phyloP scores from a whole-genome alignment of 2,797 vertebrate genomes.

The Brachyalestes nurse region DNA sequence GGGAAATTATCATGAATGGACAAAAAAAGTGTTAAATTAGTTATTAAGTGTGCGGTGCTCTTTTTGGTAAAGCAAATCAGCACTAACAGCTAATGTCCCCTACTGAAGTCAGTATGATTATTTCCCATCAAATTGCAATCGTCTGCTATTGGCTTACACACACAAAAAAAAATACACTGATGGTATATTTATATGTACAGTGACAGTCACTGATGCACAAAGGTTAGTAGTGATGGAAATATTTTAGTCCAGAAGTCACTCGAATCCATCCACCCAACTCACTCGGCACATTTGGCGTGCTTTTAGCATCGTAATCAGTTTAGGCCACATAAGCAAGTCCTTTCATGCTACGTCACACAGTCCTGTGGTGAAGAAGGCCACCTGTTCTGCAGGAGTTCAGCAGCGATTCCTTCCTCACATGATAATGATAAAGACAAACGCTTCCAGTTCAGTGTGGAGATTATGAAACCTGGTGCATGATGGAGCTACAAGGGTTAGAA shows the following conservation, averaged over 20 bases:
- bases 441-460: not conserved
- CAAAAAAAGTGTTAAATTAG: not conserved
- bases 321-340: not conserved
- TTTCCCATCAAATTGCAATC: not conserved
- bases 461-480: not conserved
- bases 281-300: not conserved
- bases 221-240: not conserved
- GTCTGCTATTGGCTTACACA: not conserved
- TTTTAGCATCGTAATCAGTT: not conserved
- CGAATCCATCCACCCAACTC: not conserved
- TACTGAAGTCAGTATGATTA: not conserved
- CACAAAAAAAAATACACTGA: not conserved
- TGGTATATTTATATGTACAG: constrained; percentile 11
- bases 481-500: not conserved
- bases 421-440: not conserved
- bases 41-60: not conserved
- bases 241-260: constrained; percentile 12
- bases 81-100: not conserved
- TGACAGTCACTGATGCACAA: not conserved
- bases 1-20: not conserved
- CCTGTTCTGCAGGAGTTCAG: not conserved
- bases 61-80: not conserved
- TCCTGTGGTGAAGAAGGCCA: not conserved
- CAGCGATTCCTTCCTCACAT: not conserved
- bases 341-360: constrained; percentile 4